Base-by-base conservation (phyloP, 2,888 invertebrate genomes). In the Diachrysia chrysitis region DNA sequence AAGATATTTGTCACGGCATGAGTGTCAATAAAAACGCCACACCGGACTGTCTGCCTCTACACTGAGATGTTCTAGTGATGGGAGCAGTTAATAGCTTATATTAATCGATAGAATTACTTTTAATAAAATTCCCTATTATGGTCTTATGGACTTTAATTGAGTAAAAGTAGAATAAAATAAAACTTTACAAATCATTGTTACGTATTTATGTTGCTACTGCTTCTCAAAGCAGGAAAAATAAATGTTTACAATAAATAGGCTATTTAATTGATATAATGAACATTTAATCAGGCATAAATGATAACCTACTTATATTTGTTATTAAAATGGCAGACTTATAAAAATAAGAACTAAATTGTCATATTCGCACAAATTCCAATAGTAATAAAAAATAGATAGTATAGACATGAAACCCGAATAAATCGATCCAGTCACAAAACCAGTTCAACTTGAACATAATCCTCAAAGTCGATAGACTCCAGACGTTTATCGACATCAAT, bases 1-100 rank as follows among this genome's bases (percentile, higher is more conserved):
- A 82, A 88, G 92, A 91, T 94, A 94, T 95, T 95, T 95, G 95
- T 95, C 95, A 95, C 94, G 85, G 86, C 86, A 94, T 90, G 90
- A 95, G 95, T 94, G 94, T 95, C 95, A 95, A 95, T 95, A 95
- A 95, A 95, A 95, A 93, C 87, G 95, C 93, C 95, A 95, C 91
- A 89, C 95, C 92, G 95, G 95, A 95, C 95, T 94, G 92, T 89
- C 88, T 90, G 89, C 87, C 88, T 89, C 90, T 90, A 92, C 88
- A 91, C 89, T 86, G 86, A 87, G 84, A 83, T 79, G 72, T 66
- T 60, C 35, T 89, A 92, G 92, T 83, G 89, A 84, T 79, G 90
- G 75, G 78, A 64, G 61, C 9, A 21, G 21, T 14, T 42, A 14
- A 55, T 23, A 35, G 53, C 17, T 2, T 12, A 0, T 12, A 4